Evolutionary conservation across 2,797 vertebrate species (phyloP).

Genomic region (Babyrousa celebensis): DNA sequence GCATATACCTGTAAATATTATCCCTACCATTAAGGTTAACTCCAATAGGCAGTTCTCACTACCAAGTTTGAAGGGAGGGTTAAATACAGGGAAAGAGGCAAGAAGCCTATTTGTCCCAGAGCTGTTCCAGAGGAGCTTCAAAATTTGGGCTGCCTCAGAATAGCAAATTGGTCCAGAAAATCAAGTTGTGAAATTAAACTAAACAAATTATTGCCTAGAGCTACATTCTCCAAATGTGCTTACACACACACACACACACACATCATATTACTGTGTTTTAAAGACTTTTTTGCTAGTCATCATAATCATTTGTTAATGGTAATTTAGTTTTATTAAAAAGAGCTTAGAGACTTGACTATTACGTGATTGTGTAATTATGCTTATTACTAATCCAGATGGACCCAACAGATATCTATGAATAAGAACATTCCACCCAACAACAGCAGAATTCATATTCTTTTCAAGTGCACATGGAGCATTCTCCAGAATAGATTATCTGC

Average conservation of each 20-base stretch:
- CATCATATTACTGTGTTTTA: background rate
- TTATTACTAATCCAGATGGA: background rate
- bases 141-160: background rate
- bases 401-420: background rate
- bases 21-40: background rate
- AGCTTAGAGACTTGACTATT: background rate
- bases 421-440: background rate
- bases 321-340: background rate
- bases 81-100: background rate
- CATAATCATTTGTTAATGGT: background rate
- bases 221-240: background rate
- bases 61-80: background rate
- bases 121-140: background rate
- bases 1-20: background rate
- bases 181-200: background rate
- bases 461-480: background rate
- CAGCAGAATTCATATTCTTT: background rate
- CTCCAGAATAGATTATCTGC: background rate
- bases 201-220: background rate
- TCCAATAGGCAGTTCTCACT: background rate
- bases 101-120: background rate
- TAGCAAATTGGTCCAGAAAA: background rate
- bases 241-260: background rate
- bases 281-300: background rate
- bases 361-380: background rate